These are phyloP conservation scores for Amiota minor DNA, from an alignment of 2,888 invertebrate species.

Conservation along the genomic window DNA sequence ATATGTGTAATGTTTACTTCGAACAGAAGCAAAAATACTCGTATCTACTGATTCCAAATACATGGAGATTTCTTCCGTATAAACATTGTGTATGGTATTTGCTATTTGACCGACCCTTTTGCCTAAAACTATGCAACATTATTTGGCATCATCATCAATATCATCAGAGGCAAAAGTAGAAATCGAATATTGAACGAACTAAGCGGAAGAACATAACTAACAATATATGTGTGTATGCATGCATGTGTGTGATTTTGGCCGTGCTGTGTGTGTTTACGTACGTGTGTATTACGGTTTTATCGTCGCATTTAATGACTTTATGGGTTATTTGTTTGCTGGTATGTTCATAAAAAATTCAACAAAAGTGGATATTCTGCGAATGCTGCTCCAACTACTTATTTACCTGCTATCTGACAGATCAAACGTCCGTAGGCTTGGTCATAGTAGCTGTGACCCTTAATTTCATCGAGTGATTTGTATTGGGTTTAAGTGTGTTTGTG, in stretches of 20 bases:
- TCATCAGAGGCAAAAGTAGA: background rate
- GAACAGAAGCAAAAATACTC: conserved; percentile 30
- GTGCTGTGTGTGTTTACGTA: conserved; percentile 5
- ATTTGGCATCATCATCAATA: conserved; percentile 38
- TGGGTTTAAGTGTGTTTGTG: background rate
- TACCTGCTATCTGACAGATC: no score
- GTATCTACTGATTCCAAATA: conserved; percentile 17
- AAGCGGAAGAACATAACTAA: conserved; percentile 28
- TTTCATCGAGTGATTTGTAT: no score
- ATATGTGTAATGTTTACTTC: conserved; percentile 12
- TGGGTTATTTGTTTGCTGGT: conserved; percentile 54
- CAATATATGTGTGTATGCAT: no score
- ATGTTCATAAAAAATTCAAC: conserved; percentile 59
- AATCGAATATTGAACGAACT: background rate
- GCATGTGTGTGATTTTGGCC: background rate
- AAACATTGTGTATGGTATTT: no score
- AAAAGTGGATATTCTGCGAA: conserved; percentile 50
- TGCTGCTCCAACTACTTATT: background rate
- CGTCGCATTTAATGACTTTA: conserved; percentile 57
- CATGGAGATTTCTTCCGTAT: background rate
- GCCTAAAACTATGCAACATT: conserved; percentile 59
- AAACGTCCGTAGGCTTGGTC: no score
- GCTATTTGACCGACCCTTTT: conserved; percentile 27
- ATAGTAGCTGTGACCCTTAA: no score
- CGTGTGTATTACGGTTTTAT: conserved; percentile 50